Evolutionary conservation across 2,113 vertebrate species (phyloP).

Genomic region (Notarius quadriscutis): DNA sequence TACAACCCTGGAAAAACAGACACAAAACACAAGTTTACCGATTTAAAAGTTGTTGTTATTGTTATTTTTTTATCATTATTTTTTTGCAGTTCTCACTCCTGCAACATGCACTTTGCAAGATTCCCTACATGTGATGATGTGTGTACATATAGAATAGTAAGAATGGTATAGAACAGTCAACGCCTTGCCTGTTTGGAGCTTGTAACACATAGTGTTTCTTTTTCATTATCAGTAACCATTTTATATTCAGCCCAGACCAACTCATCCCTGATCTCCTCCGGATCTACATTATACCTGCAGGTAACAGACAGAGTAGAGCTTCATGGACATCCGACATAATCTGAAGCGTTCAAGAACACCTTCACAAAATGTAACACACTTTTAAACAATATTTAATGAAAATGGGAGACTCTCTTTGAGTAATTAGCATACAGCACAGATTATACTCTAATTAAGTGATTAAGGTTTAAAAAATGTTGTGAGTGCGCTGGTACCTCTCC

Average conservation of each 20-base stretch:
- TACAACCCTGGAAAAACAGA: conserved; percentile 76
- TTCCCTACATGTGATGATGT: not conserved
- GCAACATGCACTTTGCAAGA: not conserved
- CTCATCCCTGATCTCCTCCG: conserved; percentile 76
- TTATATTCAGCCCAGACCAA: conserved; percentile 81
- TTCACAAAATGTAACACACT: not conserved
- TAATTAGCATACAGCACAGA: not conserved
- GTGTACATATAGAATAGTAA: not conserved
- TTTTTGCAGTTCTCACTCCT: not conserved
- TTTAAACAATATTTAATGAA: not conserved
- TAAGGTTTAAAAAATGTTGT: not conserved
- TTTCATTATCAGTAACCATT: conserved; percentile 69
- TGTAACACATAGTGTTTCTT: conserved; percentile 58
- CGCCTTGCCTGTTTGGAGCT: conserved; percentile 74
- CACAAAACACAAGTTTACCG: conserved; percentile 9
- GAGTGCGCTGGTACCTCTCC: conserved; percentile 58
- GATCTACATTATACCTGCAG: conserved; percentile 60
- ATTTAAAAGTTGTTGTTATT: not conserved
- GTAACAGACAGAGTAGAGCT: not conserved
- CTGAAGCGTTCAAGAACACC: not conserved
- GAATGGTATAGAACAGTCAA: not conserved
- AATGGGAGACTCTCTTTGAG: not conserved
- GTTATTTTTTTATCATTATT: not conserved
- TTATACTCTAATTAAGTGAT: not conserved
- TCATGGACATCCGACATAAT: not conserved